A percentile compares a stretch with the other conserved stretches of the same genome.
Conservation (phyloP, 2,797 vertebrate genomes). For the Spea hammondii region DNA sequence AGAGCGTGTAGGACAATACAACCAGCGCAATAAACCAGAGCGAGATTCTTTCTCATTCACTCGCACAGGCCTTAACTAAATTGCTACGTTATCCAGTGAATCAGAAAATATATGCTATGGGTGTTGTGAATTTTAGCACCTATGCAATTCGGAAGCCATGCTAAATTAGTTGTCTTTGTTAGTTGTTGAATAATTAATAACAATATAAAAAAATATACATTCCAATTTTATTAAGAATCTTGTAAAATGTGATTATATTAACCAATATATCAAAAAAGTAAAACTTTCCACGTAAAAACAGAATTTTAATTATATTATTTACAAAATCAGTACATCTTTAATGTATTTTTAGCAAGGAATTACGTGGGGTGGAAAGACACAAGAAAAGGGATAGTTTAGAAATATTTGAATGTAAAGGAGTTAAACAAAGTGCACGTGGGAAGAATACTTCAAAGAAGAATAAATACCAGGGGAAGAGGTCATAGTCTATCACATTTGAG, state of each 20-base stretch:
- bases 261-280: no score
- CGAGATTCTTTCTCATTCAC: slow-evolving; percentile 33
- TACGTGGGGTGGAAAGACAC: background rate
- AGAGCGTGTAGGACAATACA: slow-evolving; percentile 34
- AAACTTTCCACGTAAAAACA: no score
- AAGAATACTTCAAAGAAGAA: no score
- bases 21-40: slow-evolving; percentile 27
- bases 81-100: slow-evolving; percentile 51
- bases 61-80: slow-evolving; percentile 47
- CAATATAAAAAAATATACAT: no score
- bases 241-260: no score
- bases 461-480: no score
- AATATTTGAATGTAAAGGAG: no score
- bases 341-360: slow-evolving; percentile 18
- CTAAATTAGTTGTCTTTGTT: background rate
- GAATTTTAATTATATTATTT: no score
- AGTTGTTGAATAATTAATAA: background rate
- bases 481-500: no score
- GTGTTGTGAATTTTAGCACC: slow-evolving; percentile 30
- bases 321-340: background rate
- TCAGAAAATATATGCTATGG: slow-evolving; percentile 39
- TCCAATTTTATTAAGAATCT: no score
- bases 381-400: no score
- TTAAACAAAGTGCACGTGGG: no score
- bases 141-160: background rate